phyloP scores from a whole-genome alignment of 2,797 vertebrate species.

The Cynodonichthys magdalenae region DNA sequence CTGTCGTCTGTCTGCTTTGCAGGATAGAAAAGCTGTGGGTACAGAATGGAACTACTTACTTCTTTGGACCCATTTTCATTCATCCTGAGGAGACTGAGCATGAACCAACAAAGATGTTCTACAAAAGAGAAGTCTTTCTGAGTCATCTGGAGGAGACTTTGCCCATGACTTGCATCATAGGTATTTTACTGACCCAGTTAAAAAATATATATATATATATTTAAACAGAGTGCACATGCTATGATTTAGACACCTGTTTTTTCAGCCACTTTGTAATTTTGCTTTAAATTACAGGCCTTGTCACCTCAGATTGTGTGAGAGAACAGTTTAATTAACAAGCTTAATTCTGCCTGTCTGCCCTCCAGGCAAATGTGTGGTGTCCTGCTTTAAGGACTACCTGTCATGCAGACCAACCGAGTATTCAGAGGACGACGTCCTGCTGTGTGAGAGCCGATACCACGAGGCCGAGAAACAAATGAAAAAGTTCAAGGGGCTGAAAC shows the following conservation, averaged over 20 bases:
- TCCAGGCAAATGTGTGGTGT: slow-evolving; percentile 94
- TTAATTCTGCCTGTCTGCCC: slow-evolving; percentile 25
- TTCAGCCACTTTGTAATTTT: background rate
- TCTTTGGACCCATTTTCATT: slow-evolving; percentile 98
- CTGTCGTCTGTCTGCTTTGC: slow-evolving; percentile 18
- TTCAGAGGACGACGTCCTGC: slow-evolving; percentile 89
- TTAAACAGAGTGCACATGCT: background rate
- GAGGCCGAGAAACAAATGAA: slow-evolving; percentile 97
- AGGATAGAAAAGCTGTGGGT: slow-evolving; percentile 99
- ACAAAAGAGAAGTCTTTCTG: slow-evolving; percentile 97
- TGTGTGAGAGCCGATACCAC: slow-evolving; percentile 98
- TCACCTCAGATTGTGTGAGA: background rate
- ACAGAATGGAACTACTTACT: slow-evolving; percentile 89
- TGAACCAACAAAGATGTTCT: slow-evolving; percentile 99
- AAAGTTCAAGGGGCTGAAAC: slow-evolving; percentile 97
- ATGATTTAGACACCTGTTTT: too few relatives aligned
- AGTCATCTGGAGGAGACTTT: slow-evolving; percentile 95
- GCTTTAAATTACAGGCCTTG: background rate
- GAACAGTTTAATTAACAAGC: background rate
- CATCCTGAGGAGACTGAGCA: slow-evolving; percentile 97
- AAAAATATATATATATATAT: background rate
- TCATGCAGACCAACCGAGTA: slow-evolving; percentile 90
- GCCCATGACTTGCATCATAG: slow-evolving; percentile 92
- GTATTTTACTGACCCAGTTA: slow-evolving; percentile 63
- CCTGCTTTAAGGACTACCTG: slow-evolving; percentile 97